Percentiles rank a stretch among this genome's conserved stretches.
Evolutionary conservation across 2,797 vertebrate genomes (phyloP).

Genomic region (Eidolon dupreanum): DNA sequence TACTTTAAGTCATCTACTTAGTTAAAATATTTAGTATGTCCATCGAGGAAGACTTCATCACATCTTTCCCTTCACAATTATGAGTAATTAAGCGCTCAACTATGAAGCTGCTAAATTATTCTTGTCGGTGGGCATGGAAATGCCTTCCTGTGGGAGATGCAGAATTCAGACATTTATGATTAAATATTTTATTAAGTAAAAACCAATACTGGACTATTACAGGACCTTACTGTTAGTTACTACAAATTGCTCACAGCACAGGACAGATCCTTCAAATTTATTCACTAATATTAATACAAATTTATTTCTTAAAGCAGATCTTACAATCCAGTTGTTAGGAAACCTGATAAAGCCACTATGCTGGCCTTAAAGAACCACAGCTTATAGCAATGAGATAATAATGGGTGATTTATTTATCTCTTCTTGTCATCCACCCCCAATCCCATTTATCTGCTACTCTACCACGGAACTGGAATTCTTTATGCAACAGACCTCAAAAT

Average conservation of each 20-base stretch:
- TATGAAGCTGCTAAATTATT: conserved; percentile 77
- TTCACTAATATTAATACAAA: conserved; percentile 48
- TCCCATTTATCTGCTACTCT: conserved; percentile 62
- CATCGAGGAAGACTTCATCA: conserved; percentile 74
- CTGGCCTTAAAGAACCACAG: conserved; percentile 51
- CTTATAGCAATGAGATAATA: neutral
- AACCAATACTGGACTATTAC: conserved; percentile 72
- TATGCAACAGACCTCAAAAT: conserved; percentile 74
- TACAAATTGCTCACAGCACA: conserved; percentile 65
- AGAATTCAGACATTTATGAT: conserved; percentile 74
- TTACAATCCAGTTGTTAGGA: conserved; percentile 37
- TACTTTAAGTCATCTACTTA: conserved; percentile 71
- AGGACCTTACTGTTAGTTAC: conserved; percentile 69
- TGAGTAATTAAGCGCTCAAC: conserved; percentile 76
- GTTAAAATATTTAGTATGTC: conserved; percentile 79
- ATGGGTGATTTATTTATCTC: conserved; percentile 19
- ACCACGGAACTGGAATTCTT: conserved; percentile 62
- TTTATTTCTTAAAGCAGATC: conserved; percentile 61
- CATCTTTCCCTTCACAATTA: conserved; percentile 73
- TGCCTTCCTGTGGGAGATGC: conserved; percentile 75
- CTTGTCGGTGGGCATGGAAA: conserved; percentile 75
- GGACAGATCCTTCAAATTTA: conserved; percentile 51
- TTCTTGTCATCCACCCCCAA: neutral
- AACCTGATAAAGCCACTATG: conserved; percentile 9
- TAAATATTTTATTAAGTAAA: conserved; percentile 81